These are phyloP conservation scores for Lutraria rhynchaena DNA, from an alignment of 1,140 invertebrate species.

Conservation along the genomic window DNA sequence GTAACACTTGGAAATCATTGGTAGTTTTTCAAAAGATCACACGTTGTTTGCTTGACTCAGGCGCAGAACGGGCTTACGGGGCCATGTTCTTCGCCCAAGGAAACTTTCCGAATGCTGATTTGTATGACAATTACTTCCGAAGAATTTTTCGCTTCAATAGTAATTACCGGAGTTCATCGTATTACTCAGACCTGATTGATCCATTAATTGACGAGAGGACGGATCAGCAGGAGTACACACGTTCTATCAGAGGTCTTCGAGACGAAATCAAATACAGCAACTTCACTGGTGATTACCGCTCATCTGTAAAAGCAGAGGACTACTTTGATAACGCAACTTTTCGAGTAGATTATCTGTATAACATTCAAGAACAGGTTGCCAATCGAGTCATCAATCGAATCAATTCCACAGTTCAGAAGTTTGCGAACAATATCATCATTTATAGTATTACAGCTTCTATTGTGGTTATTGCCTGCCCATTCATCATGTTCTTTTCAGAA, in stretches of 20 bases:
- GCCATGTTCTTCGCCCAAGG: constrained; percentile 45
- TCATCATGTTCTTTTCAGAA: constrained; percentile 47
- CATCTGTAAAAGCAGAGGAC: constrained; percentile 12
- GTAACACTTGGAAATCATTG: constrained; percentile 38
- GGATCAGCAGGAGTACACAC: constrained; percentile 1
- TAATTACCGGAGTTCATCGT: constrained; percentile 36
- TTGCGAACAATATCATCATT: constrained; percentile 1
- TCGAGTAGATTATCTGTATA: constrained; percentile 45
- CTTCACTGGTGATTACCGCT: constrained; percentile 6
- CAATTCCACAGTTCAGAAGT: constrained; percentile 7
- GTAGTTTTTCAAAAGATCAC: constrained; percentile 56
- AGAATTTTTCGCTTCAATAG: constrained; percentile 42
- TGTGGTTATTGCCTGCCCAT: constrained; percentile 30
- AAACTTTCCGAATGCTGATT: constrained; percentile 28
- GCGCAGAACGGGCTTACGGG: constrained; percentile 42
- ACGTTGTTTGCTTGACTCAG: constrained; percentile 42
- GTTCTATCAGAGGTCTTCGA: constrained; percentile 13
- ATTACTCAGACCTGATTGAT: constrained; percentile 37
- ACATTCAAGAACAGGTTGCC: constrained; percentile 22
- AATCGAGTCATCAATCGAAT: constrained; percentile 11
- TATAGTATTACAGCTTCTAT: constrained; percentile 14
- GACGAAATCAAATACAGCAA: constrained; percentile 42
- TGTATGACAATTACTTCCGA: constrained; percentile 36
- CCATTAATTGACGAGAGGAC: constrained; percentile 1
- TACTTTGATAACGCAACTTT: constrained; percentile 47